These are phyloP conservation scores for Tethea ocularis DNA, from an alignment of 2,888 invertebrate genomes.

Conservation along the genomic window DNA sequence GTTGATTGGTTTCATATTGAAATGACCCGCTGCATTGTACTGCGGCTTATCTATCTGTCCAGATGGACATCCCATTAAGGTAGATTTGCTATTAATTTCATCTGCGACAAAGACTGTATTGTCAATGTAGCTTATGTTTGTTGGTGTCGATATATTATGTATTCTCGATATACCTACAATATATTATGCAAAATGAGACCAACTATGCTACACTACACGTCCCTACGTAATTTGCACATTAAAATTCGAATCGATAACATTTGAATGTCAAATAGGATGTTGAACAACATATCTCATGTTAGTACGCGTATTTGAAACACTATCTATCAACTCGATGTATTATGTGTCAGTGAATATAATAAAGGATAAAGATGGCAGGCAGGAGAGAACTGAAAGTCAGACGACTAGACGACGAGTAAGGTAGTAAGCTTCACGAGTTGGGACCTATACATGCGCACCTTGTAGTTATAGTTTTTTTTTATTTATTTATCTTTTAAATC, in stretches of 20 bases:
- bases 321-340: background rate
- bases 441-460: no score
- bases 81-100: constrained; percentile 41
- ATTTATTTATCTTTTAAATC: no score
- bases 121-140: constrained; percentile 11
- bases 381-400: no score
- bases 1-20: constrained; percentile 73
- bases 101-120: constrained; percentile 32
- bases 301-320: background rate
- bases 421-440: no score
- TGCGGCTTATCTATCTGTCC: constrained; percentile 46
- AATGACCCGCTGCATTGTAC: constrained; percentile 57
- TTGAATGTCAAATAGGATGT: no score
- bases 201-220: constrained; percentile 1
- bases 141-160: background rate
- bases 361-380: background rate
- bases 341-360: background rate
- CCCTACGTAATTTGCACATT: constrained; percentile 25
- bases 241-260: constrained; percentile 30
- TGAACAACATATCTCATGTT: no score
- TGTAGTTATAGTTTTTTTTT: no score
- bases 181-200: background rate
- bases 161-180: no score
- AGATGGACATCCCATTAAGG: constrained; percentile 49
- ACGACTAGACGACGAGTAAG: no score